Evolutionary conservation across 2,888 invertebrate genomes (phyloP), one percentile per base, ranked within the genome.

Genomic region (Limnephilus auricula): DNA sequence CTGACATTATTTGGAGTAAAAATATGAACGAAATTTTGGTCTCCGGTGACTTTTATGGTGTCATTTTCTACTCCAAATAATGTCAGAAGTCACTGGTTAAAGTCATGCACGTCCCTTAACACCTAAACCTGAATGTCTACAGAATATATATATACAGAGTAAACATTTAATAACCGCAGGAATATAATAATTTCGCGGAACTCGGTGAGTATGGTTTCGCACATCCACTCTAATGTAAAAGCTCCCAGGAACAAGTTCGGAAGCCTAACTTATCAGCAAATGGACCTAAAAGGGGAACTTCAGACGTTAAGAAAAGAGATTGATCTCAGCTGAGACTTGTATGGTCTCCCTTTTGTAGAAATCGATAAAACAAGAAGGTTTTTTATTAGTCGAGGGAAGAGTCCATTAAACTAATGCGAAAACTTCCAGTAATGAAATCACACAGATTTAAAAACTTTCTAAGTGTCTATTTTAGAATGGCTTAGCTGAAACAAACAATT

Each of bases 241-340:
- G 15, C 34, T 32, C 82, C 6, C 32, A 31, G 34, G 82, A 32
- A 82, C 32, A 82, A 32, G 15, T n/a, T n/a, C 25, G 25, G 34
- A 82, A 82, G 34, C 82, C 34, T 32, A 34, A 82, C 82, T 15
- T 82, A 32, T 32, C 82, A 82, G 34, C 34, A 82, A 82, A 82
- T 82, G 34, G 82, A 82, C 34, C 34, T 37, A 25, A 34, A 82
- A 31, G 82, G 82, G 34, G 25, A 82, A 82, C 82, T 82, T 82
- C 82, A 82, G 34, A 82, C 82, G 32, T 25, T 65, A 65, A 65
- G 9, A 10, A 25, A 65, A n/a, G 9, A 65, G 65, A 65, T 65
- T 65, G 65, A 65, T 65, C 65, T 65, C 65, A 65, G 65, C 65
- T 65, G 65, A 65, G 65, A 65, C 65, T 65, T n/a, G 25, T 65